Evolutionary conservation across 2,888 invertebrate species (phyloP), one percentile per base, ranked within the genome.

Genomic region (Scaptodrosophila latifasciaeformis): DNA sequence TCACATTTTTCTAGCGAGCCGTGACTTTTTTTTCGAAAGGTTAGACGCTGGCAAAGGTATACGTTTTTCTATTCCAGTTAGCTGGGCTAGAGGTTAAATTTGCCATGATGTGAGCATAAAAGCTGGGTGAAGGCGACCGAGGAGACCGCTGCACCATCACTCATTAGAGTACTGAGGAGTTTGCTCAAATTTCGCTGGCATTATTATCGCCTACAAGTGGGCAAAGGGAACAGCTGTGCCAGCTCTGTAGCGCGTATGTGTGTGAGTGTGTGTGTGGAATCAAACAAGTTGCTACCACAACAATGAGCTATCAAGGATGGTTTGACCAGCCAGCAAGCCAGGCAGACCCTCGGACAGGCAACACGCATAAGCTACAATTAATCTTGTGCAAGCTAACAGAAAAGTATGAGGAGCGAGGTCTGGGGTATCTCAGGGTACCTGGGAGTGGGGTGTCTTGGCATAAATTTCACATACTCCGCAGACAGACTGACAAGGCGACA

Each of bases 311-410:
- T 46, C 34, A 31, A 42, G 37, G 15, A 27, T 42, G 21, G 35
- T 13, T 13, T 17, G 48, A 21, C 57, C 45, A 30, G 44, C 46
- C 45, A 55, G 49, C 40, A 40, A 49, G 7, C 29, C 31, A 27
- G 31, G n/a, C 54, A n/a, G n/a, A n/a, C n/a, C n/a, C n/a, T n/a
- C n/a, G n/a, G 37, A 17, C 37, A 59, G 60, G 60, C 62, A 69
- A 70, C 65, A 69, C 61, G 74, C 74, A 72, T 71, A 70, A 64
- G 77, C 80, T 70, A 79, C 81, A 81, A 81, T 81, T 81, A 81
- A 81, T 81, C 81, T 81, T 79, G 49, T 17, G n/a, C n/a, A n/a
- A 57, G 65, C 64, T 64, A 67, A 54, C 51, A 42, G 39, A 39
- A 12, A 18, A 39, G n/a, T n/a, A n/a, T n/a, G 10, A n/a, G 34